Conservation (phyloP, 2,113 vertebrate genomes). For the Casuarius casuarius region DNA sequence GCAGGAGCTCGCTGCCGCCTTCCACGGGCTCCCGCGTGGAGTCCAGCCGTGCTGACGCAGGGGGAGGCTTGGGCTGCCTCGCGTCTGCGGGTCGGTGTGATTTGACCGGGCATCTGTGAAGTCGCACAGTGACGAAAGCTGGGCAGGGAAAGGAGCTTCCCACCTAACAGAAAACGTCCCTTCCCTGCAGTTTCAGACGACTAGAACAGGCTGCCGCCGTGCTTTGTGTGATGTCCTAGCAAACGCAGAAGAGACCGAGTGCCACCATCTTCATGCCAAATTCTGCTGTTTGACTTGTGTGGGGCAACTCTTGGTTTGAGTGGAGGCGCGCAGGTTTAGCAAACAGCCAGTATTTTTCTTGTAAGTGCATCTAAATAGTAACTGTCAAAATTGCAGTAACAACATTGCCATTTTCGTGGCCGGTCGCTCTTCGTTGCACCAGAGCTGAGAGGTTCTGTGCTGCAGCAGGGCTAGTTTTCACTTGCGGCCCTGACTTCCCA, state of each 20-base stretch:
- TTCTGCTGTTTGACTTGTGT: background rate
- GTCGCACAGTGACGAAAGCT: background rate
- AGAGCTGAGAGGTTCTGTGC: background rate
- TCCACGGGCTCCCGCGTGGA: no score
- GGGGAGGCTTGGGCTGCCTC: background rate
- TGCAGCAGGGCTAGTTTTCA: background rate
- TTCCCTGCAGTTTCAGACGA: background rate
- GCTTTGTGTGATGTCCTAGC: background rate
- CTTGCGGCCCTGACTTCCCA: background rate
- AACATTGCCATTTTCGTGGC: background rate
- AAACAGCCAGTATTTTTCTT: background rate
- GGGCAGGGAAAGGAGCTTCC: background rate
- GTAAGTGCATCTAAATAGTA: background rate
- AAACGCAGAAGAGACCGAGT: background rate
- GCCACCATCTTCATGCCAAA: accelerated
- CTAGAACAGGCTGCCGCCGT: background rate
- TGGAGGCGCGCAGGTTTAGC: background rate
- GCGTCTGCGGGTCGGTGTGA: background rate
- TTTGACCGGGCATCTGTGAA: background rate
- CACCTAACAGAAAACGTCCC: background rate
- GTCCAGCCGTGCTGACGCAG: background rate
- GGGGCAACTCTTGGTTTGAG: background rate
- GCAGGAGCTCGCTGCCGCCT: background rate
- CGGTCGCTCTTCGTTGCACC: background rate
- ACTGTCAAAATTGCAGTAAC: background rate